Base-by-base conservation (phyloP, 2,888 invertebrate species). In the Latrodectus hesperus region DNA sequence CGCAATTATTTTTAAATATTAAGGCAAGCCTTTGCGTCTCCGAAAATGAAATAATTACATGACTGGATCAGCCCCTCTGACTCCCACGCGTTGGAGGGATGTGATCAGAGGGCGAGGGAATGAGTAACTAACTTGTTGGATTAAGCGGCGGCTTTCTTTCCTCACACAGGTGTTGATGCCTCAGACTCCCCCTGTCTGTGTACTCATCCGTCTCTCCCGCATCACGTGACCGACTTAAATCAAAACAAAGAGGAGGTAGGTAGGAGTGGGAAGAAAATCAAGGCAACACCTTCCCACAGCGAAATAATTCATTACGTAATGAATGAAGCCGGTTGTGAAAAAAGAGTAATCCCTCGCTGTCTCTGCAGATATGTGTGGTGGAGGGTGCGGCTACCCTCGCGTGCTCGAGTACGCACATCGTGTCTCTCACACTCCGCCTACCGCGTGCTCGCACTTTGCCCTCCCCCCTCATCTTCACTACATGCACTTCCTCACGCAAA, bases 281-380 rank as follows among this genome's bases (percentile, higher is more conserved):
- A 84, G 72, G 78, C 79, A 74, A 74, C 79, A 78, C 74, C 79
- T 85, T 73, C 74, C 68, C 51, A 67, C 74, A 74, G 74, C 81
- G 9, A 9, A 49, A 70, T 70, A 78, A 85, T 85, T 79, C 84
- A 85, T 85, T 85, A 85, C 79, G 73, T 67, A 79, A 85, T 79
- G 64, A 68, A 74, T 68, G 68, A 51, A 16, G 26, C 49, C 14
- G 11, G 55, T 55, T 80, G 60, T 26, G 76, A 83, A 83, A 84
- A 84, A 77, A 72, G 64, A 60, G 17, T 68, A 71, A 74, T 84
- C 53, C 71, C 64, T 79, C 38, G 38, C 38, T 38, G 38, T 38
- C 53, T 84, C 78, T 84, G 78, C 78, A 52, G 78, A 73, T 68
- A 73, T 84, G 49, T 12, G 51, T 67, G 38, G 38, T 38, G 76